Conservation (phyloP, 2,888 invertebrate genomes). For the Cephus runcator region DNA sequence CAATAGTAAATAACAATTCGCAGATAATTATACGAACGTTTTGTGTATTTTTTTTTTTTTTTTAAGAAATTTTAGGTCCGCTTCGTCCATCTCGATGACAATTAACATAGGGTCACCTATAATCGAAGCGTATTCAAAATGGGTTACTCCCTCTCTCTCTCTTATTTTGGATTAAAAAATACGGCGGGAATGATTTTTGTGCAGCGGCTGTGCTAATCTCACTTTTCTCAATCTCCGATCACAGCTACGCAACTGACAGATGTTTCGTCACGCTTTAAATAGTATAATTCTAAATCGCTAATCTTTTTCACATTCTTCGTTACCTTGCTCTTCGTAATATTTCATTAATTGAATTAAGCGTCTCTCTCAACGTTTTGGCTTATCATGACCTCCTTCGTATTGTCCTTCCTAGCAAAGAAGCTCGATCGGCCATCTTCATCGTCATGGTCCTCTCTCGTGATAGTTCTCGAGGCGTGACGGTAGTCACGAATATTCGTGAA, state of each 20-base stretch:
- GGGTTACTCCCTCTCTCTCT: constrained; percentile 9
- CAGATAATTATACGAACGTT: neutral
- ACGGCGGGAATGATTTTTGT: constrained; percentile 23
- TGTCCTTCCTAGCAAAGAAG: neutral
- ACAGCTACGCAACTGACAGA: neutral
- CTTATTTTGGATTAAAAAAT: constrained; percentile 22
- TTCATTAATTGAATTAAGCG: neutral
- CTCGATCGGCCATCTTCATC: neutral
- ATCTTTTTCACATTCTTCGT: neutral
- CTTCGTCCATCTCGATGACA: neutral
- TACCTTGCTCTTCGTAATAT: neutral
- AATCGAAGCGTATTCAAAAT: constrained; percentile 26
- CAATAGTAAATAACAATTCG: neutral
- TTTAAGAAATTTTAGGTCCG: neutral
- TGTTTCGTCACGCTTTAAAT: too few relatives aligned
- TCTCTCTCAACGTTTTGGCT: neutral
- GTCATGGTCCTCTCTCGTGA: neutral
- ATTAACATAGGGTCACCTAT: constrained; percentile 20
- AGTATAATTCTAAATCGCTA: too few relatives aligned
- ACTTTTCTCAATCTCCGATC: neutral
- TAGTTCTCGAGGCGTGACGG: neutral
- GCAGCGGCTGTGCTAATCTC: constrained; percentile 13
- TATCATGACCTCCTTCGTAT: neutral
- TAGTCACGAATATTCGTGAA: neutral
- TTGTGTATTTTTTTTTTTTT: neutral